Conservation (phyloP, 2,113 vertebrate genomes). For the Tachycineta bicolor region DNA sequence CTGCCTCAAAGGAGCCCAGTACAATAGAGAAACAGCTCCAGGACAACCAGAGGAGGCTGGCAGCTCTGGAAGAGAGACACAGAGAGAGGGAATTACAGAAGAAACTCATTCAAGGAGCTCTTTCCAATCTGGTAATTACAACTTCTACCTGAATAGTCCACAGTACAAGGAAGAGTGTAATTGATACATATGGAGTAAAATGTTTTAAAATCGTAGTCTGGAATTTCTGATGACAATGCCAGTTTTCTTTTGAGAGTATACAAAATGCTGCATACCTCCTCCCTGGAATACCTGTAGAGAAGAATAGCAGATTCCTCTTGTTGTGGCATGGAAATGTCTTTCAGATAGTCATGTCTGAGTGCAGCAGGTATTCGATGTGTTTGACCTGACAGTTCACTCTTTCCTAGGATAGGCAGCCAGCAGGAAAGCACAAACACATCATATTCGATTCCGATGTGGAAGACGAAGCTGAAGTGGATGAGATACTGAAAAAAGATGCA, state of each 20-base stretch:
- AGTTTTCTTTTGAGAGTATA: neutral
- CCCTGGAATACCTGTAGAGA: neutral
- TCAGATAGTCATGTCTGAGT: neutral
- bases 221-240: neutral
- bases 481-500: neutral
- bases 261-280: neutral
- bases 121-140: slow-evolving; percentile 84
- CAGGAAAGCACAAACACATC: slow-evolving; percentile 81
- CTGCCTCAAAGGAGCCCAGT: neutral
- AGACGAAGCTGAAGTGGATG: slow-evolving; percentile 48
- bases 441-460: slow-evolving; percentile 86
- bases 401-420: slow-evolving; percentile 76
- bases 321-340: neutral
- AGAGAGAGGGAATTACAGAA: slow-evolving; percentile 83
- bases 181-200: neutral
- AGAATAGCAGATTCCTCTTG: neutral
- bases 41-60: slow-evolving; percentile 88
- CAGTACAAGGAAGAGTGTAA: neutral
- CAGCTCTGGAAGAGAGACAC: slow-evolving; percentile 85
- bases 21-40: slow-evolving; percentile 70
- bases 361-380: neutral
- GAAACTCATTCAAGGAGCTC: slow-evolving; percentile 85
- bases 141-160: neutral
- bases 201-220: neutral
- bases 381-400: neutral